phyloP scores from a whole-genome alignment of 2,888 invertebrate genomes.

The Luperina nickerlii region DNA sequence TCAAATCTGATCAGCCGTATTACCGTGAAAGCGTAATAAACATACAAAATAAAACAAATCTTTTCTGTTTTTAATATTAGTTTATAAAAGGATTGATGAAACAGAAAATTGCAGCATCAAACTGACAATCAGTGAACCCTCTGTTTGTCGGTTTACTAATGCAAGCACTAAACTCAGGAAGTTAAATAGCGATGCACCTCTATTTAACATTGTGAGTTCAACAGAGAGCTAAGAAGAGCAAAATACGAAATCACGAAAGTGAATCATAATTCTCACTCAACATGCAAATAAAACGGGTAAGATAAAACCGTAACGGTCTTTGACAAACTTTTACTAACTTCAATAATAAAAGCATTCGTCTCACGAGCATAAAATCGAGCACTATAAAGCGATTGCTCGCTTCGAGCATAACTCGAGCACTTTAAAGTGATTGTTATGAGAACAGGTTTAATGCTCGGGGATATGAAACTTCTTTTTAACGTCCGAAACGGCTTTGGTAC shows the following conservation, averaged over 20 bases:
- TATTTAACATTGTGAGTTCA: background rate
- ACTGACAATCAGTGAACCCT: background rate
- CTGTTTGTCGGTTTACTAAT: background rate
- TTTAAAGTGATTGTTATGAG: constrained; percentile 58
- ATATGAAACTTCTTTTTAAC: constrained; percentile 57
- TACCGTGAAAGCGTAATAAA: too few species aligned
- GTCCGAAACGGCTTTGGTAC: constrained; percentile 42
- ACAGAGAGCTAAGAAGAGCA: background rate
- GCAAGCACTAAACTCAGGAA: background rate
- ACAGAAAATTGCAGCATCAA: background rate
- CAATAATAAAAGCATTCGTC: constrained; percentile 63
- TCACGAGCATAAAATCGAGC: constrained; percentile 60
- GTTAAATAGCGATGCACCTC: background rate
- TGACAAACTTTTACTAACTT: constrained; percentile 64
- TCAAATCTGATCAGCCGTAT: too few species aligned
- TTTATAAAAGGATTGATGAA: background rate
- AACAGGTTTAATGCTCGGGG: constrained; percentile 52
- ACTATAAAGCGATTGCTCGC: constrained; percentile 61
- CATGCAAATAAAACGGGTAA: constrained; percentile 53
- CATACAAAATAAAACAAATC: too few species aligned
- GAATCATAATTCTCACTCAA: constrained; percentile 39
- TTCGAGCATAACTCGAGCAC: constrained; percentile 50
- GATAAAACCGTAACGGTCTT: constrained; percentile 59
- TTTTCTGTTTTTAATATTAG: too few species aligned
- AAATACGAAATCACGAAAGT: constrained; percentile 22